Base-by-base conservation (phyloP, 2,113 vertebrate species). In the Bubo bubo region DNA sequence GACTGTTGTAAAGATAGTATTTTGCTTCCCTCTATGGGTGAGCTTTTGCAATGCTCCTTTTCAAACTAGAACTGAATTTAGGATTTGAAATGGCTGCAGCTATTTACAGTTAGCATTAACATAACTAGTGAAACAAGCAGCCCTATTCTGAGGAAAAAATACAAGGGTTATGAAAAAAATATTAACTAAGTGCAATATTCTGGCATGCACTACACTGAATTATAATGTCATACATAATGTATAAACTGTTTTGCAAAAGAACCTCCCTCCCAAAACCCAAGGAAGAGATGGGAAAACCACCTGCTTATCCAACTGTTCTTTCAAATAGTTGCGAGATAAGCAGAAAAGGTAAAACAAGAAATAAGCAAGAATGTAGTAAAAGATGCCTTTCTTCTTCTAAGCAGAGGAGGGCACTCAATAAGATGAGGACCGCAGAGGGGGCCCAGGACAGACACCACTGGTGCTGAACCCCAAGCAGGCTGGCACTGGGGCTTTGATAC, bases 1-100 rank as follows among this genome's bases (percentile, higher is more conserved):
- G 66, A 16, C 75, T 79, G 72, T 79, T 85, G 37, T 41, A 77
- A 92, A 74, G 63, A 88, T 53, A 94, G 77, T 80, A 79, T 92
- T 88, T 92, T 97, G 92, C 77, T 94, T 96, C 97, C 97, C 96
- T 96, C 98, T 98, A 71, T 76, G 37, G 97, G 96, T 70, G 50
- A 94, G 19, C 34, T 86, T 96, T 76, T 96, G 79, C 64, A 95
- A 73, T n/a, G 58, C 34, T 53, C 19, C 53, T 81, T 89, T 89
- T 67, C 68, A 75, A 90, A 90, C 56, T 12, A 16, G 14, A 58
- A 86, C 24, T 75, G 23, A 83, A 77, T 63, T 81, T 39, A 64
- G 30, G 39, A 66, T 80, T 62, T 85, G 28, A 90, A 97, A 93
- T 79, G 52, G 41, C 35, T 68, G 49, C 60, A 72, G 52, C 49